A percentile compares a stretch with the other conserved stretches of the same genome.
These are phyloP conservation scores for Yoshiicerus persimilis DNA, from an alignment of 1,140 invertebrate species.

Conservation along the genomic window DNA sequence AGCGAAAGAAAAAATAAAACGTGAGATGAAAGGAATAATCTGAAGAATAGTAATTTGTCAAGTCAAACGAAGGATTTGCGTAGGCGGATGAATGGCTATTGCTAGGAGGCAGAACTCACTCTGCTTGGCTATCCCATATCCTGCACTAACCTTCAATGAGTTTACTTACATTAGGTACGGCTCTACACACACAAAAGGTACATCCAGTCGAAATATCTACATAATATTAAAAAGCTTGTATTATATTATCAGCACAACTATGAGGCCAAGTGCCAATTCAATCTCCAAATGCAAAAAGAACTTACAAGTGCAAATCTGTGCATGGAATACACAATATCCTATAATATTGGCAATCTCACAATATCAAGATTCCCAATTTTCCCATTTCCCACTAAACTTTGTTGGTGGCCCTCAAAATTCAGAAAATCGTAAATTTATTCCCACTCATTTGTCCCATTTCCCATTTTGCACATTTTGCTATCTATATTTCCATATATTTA, in stretches of 20 bases:
- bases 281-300: background rate
- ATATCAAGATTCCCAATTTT: too few species aligned
- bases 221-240: background rate
- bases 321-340: too few species aligned
- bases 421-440: too few species aligned
- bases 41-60: constrained; percentile 1
- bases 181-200: background rate
- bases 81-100: background rate
- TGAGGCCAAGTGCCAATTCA: background rate
- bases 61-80: background rate
- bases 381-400: too few species aligned
- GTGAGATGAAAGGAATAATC: background rate
- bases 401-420: too few species aligned
- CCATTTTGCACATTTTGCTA: too few species aligned
- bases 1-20: background rate
- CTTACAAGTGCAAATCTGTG: background rate
- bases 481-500: too few species aligned
- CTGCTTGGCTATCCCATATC: background rate
- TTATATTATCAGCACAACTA: background rate
- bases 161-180: background rate
- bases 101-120: background rate
- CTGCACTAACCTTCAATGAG: background rate
- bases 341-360: too few species aligned
- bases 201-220: background rate
- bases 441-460: too few species aligned